Base-by-base conservation (phyloP, 92 coral and sea anemone species). In the Umimayanthus chanpuru region DNA sequence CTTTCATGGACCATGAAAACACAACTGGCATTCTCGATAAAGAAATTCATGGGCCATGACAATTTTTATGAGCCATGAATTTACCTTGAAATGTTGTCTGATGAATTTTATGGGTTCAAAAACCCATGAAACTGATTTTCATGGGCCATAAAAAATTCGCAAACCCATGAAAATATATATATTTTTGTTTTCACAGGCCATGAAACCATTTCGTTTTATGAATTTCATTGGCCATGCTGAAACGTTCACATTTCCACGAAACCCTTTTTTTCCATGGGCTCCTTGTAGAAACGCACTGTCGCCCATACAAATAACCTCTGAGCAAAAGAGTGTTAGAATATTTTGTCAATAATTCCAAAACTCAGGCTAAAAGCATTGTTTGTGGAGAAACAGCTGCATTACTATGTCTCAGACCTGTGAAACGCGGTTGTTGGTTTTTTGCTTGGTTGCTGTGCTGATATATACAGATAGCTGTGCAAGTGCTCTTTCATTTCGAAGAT, bases 71-170 rank as follows among this genome's bases (percentile, higher is more conserved):
- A n/a, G n/a, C n/a, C n/a, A n/a, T n/a, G n/a, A n/a, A 78, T 47
- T 79, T 79, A 30, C 82, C 82, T 25, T 79, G 82, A 79, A 79
- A 79, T 79, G 67, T 79, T 79, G 67, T 79, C 65, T 49, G 82
- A 30, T 40, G 39, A 49, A 49, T 79, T 79, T 79, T 40, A 79
- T 79, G 82, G 67, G 67, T 79, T 79, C 81, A 79, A 79, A 79
- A 47, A 43, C 82, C 82, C 28, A 79, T n/a, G 67, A 79, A 50
- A n/a, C 82, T 49, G 68, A n/a, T 79, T 79, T 77, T 50, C 82
- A 79, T 79, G 67, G 38, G 66, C 82, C 67, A 79, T 79, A 23
- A 79, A 79, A 79, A n/a, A n/a, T n/a, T n/a, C n/a, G n/a, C n/a
- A n/a, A n/a, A n/a, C n/a, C n/a, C n/a, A n/a, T n/a, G n/a, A n/a